Evolutionary conservation across 92 coral and sea anemone species (phyloP).

Genomic region (Pocillopora grandis): DNA sequence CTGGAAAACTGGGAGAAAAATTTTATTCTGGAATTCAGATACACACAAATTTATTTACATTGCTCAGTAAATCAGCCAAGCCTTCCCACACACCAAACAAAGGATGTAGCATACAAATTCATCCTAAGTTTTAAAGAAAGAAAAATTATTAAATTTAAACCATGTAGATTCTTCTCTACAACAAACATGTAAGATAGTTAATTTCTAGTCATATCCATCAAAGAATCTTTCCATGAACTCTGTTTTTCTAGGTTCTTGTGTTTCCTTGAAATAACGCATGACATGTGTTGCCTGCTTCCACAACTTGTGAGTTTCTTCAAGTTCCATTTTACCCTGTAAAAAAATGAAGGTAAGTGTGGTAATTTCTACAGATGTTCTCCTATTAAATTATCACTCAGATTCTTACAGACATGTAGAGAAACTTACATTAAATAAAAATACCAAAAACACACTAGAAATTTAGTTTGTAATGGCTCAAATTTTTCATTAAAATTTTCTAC

Average conservation of each 20-base stretch:
- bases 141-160: neutral
- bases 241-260: constrained; percentile 72
- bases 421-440: too few species aligned
- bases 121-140: neutral
- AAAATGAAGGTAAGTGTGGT: neutral
- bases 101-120: neutral
- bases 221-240: constrained; percentile 90
- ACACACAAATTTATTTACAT: constrained; percentile 18
- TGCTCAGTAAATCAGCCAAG: neutral
- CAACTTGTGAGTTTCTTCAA: constrained; percentile 96
- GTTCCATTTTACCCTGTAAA: constrained; percentile 90
- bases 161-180: neutral
- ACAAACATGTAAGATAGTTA: neutral
- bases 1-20: neutral
- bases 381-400: too few species aligned
- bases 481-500: too few species aligned
- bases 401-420: too few species aligned
- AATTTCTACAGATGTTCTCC: neutral
- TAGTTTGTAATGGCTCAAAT: too few species aligned
- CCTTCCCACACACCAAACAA: neutral
- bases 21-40: neutral
- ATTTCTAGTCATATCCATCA: constrained; percentile 82
- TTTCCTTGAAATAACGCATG: constrained; percentile 97
- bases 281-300: constrained; percentile 98
- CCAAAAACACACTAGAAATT: too few species aligned